Conservation (phyloP, 2,113 vertebrate genomes). For the Leucoraja erinaceus region DNA sequence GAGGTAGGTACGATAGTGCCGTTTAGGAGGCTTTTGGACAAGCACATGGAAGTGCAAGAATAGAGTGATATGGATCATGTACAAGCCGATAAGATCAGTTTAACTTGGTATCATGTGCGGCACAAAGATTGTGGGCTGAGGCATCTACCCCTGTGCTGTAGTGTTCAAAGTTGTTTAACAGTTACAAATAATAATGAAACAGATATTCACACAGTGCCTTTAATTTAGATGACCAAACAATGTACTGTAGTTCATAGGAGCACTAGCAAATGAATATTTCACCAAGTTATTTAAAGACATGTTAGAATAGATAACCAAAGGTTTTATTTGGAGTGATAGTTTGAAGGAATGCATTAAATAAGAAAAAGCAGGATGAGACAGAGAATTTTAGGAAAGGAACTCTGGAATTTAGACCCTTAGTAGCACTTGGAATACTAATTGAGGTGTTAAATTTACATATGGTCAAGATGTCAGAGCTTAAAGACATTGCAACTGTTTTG, state of each 20-base stretch:
- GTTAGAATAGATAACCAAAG: not conserved
- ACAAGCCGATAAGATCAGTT: too few species aligned
- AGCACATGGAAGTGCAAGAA: too few species aligned
- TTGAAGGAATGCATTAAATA: too few species aligned
- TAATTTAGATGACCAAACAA: too few species aligned
- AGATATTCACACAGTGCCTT: too few species aligned
- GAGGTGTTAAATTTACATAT: not conserved
- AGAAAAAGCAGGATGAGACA: not conserved
- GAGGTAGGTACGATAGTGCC: too few species aligned
- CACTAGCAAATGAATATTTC: not conserved
- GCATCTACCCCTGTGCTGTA: too few species aligned
- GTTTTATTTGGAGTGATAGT: not conserved
- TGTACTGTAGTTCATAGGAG: not conserved
- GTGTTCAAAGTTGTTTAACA: not conserved
- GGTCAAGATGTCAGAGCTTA: not conserved
- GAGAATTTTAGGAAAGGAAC: not conserved
- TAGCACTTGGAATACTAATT: not conserved
- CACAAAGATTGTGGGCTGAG: too few species aligned
- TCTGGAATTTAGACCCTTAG: not conserved
- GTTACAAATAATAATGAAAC: too few species aligned
- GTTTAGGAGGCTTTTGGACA: too few species aligned
- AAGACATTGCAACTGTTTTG: not conserved
- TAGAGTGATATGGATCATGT: too few species aligned
- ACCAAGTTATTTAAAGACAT: not conserved
- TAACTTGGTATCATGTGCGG: too few species aligned